Evolutionary conservation across 2,113 vertebrate genomes (phyloP), one percentile per base, ranked within the genome.

Genomic region (Marmota flaviventris): DNA sequence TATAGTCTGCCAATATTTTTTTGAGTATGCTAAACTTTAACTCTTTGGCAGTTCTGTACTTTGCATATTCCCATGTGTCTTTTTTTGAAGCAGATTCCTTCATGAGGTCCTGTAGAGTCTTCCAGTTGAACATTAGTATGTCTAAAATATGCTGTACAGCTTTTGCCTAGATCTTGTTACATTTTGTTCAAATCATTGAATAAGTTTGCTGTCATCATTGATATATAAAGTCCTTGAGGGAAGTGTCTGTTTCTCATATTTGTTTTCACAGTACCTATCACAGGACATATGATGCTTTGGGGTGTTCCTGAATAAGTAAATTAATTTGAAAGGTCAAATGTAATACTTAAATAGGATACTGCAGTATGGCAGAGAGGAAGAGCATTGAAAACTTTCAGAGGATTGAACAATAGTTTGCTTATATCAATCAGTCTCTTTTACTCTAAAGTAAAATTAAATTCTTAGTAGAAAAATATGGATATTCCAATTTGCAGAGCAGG

Each of bases 381-480:
- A 86, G 4, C 61, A 85, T 67, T 69, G 34, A 90, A 48, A 87
- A 16, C 32, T 39, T 93, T 91, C 25, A 29, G 61, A 91, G 12
- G 16, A 82, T 89, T 94, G 70, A 86, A 65, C 65, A 73, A 29
- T 76, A 63, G 81, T 90, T 93, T 93, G 13, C 25, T 82, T 34
- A 70, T 83, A 86, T 45, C 1, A 85, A 53, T 96, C 75, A 95
- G 27, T 53, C n/a, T 82, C 91, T 12, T 88, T 77, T 86, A 92
- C n/a, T 42, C 27, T 81, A 92, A 97, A 72, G n/a, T 95, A 93
- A 89, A 96, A 92, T 87, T 90, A 69, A 92, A 96, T 92, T 94
- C 37, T 92, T 39, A 51, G 25, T 85, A 72, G 92, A 82, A 87
- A 34, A 94, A 17, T 95, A 78, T 87, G 48, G 17, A 70, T 61